Evolutionary conservation across 2,888 invertebrate species (phyloP).

Genomic region (Heliconius charithonia): DNA sequence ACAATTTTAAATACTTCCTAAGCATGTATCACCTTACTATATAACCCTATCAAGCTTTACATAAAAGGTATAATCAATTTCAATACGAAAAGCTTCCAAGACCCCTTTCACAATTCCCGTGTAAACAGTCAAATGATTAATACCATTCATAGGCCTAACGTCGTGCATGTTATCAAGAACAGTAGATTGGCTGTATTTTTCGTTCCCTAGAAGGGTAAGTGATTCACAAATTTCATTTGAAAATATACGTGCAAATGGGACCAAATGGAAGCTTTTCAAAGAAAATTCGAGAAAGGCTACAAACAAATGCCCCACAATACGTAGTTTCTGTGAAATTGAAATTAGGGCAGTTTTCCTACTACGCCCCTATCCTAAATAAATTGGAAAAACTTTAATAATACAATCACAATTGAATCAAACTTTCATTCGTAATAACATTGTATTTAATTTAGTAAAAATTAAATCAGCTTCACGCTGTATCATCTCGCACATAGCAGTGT

Average conservation of each 20-base stretch:
- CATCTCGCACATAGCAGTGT: no score
- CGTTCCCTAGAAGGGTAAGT: slow-evolving; percentile 23
- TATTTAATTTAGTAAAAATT: slow-evolving; percentile 40
- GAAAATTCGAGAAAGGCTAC: slow-evolving; percentile 33
- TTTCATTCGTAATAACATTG: slow-evolving; percentile 22
- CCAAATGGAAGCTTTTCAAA: slow-evolving; percentile 64
- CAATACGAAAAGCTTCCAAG: not conserved
- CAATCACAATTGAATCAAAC: slow-evolving; percentile 37
- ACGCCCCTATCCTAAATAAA: slow-evolving; percentile 60
- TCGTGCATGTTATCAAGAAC: slow-evolving; percentile 24
- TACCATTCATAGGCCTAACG: slow-evolving; percentile 43
- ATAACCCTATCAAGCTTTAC: no score
- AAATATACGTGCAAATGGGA: slow-evolving; percentile 73
- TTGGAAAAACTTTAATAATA: slow-evolving; percentile 62
- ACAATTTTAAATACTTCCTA: not conserved
- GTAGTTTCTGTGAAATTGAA: slow-evolving; percentile 75
- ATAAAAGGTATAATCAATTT: not conserved
- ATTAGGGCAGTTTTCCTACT: slow-evolving; percentile 65
- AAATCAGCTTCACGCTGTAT: no score
- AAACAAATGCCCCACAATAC: slow-evolving; percentile 60
- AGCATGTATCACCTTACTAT: not conserved
- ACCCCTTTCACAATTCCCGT: not conserved
- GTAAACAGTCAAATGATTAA: slow-evolving; percentile 39
- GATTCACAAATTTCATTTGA: slow-evolving; percentile 72
- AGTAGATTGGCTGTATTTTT: slow-evolving; percentile 27